Percentiles rank a stretch among this genome's conserved stretches.
phyloP scores from a whole-genome alignment of 2,888 invertebrate genomes.

The Patella depressa region DNA sequence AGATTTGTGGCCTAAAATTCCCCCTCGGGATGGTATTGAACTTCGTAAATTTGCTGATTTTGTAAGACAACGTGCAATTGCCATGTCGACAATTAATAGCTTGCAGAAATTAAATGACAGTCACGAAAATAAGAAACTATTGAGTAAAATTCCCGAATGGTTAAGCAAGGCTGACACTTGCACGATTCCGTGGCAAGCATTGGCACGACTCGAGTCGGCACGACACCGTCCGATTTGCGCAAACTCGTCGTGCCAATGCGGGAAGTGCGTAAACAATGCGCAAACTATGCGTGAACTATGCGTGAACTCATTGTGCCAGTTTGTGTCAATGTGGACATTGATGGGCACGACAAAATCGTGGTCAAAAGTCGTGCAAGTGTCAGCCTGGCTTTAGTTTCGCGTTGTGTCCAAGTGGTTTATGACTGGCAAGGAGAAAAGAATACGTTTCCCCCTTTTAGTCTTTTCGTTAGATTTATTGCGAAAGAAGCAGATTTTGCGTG shows the following conservation, averaged over 20 bases:
- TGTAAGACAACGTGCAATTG: constrained; percentile 17
- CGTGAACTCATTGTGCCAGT: no score
- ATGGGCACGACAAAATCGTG: no score
- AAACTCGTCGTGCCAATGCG: no score
- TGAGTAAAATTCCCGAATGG: constrained; percentile 30
- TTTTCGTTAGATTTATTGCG: not conserved
- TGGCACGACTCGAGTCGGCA: no score
- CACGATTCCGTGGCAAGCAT: no score
- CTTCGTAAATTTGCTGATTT: constrained; percentile 9
- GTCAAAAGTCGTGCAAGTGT: no score
- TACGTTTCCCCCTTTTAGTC: constrained; percentile 6
- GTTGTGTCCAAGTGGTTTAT: constrained; percentile 21
- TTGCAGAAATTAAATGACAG: not conserved
- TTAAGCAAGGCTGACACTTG: no score
- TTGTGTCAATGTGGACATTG: no score
- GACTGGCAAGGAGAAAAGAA: constrained; percentile 1
- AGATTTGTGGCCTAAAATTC: constrained; percentile 18
- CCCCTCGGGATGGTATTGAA: constrained; percentile 13
- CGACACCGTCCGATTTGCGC: no score
- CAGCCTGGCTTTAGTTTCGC: no score
- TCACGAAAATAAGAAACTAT: constrained; percentile 22
- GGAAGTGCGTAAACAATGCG: no score
- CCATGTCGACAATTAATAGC: constrained; percentile 13
- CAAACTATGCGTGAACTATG: no score
- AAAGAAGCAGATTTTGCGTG: constrained; percentile 17